These are phyloP conservation scores for Rhodeus uyekii DNA, from an alignment of 2,797 vertebrate genomes.

Conservation along the genomic window DNA sequence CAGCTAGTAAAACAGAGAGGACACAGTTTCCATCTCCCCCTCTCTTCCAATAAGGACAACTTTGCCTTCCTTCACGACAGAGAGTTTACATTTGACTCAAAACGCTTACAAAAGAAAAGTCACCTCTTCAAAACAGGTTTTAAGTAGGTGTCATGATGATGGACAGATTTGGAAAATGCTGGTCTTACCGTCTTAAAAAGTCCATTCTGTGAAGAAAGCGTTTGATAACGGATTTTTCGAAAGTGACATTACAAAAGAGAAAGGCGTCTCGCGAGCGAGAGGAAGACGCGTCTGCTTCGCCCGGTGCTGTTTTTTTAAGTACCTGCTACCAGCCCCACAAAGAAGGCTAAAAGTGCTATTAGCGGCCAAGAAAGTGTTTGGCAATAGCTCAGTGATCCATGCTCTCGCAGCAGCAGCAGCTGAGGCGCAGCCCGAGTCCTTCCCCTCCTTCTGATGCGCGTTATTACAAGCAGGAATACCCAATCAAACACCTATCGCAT, in stretches of 20 bases:
- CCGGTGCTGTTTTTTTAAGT: conserved; percentile 75
- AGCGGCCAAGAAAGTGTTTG: conserved; percentile 80
- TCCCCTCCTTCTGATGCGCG: conserved; percentile 82
- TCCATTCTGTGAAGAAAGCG: conserved; percentile 66
- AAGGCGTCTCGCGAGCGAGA: conserved; percentile 61
- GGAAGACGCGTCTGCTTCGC: conserved; percentile 71
- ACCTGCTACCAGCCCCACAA: conserved; percentile 73
- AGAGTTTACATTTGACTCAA: conserved; percentile 5
- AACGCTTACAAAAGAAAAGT: conserved; percentile 28
- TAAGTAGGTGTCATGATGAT: conserved; percentile 65
- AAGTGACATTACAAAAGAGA: conserved; percentile 62
- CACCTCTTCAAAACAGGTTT: conserved; percentile 59
- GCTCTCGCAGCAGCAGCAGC: conserved; percentile 73
- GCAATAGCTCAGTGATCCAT: conserved; percentile 75
- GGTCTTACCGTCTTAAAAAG: conserved; percentile 77
- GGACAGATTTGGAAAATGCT: conserved; percentile 69
- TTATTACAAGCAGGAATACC: conserved; percentile 89
- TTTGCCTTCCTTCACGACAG: conserved; percentile 56
- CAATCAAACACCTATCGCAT: conserved; percentile 94
- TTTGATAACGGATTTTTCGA: conserved; percentile 66
- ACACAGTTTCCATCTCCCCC: conserved; percentile 64
- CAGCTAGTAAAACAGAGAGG: conserved; percentile 72
- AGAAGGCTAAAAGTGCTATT: conserved; percentile 70
- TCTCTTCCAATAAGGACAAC: conserved; percentile 67
- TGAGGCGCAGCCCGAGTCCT: conserved; percentile 74